A percentile compares a stretch with the other conserved stretches of the same genome.
Conservation (phyloP, 2,113 vertebrate species). For the Puma concolor region DNA sequence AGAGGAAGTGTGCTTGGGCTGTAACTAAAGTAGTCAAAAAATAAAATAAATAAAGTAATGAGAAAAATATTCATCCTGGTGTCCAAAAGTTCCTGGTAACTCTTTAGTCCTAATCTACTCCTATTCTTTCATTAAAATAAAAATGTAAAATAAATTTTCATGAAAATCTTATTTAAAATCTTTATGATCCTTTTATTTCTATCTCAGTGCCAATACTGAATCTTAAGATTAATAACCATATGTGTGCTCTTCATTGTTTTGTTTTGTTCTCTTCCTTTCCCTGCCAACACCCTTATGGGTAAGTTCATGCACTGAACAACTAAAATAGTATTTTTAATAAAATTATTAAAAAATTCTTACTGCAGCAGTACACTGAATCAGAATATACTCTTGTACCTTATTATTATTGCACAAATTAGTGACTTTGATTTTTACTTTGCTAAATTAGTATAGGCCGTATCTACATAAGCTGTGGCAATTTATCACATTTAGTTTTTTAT, state of each 20-base stretch:
- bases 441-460: background rate
- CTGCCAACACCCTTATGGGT: background rate
- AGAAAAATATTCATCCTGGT: background rate
- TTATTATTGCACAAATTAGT: slow-evolving; percentile 1
- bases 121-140: slow-evolving; percentile 10
- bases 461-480: background rate
- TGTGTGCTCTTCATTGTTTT: background rate
- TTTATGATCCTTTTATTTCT: background rate
- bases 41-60: background rate
- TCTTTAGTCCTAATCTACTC: background rate
- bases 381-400: background rate
- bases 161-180: slow-evolving; percentile 32
- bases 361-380: background rate
- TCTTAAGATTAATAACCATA: background rate
- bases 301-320: background rate
- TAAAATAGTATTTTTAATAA: slow-evolving; percentile 2
- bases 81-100: background rate
- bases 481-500: background rate
- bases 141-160: slow-evolving; percentile 36
- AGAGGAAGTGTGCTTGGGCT: background rate
- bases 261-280: background rate
- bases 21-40: background rate
- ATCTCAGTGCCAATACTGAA: background rate
- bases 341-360: background rate
- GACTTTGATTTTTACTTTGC: slow-evolving; percentile 26